phyloP scores from a whole-genome alignment of 2,888 invertebrate species.

The Pteria penguin region DNA sequence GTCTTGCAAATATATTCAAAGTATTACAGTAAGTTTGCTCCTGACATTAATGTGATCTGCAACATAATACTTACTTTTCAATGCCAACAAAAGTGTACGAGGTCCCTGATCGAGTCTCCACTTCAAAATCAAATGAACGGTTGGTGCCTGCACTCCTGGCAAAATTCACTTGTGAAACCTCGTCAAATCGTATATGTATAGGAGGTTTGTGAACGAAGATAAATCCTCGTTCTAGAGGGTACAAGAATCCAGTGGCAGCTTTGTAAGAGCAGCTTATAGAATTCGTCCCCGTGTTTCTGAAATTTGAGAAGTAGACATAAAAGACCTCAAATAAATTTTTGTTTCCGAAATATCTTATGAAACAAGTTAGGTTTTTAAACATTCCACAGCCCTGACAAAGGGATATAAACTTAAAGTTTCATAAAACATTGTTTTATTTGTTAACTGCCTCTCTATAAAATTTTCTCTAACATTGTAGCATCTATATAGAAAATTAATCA shows the following conservation, averaged over 20 bases:
- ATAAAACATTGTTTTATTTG: too few relatives aligned
- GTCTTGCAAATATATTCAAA: too few relatives aligned
- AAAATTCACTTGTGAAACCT: slow-evolving; percentile 95
- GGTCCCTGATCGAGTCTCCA: slow-evolving; percentile 91
- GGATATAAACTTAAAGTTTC: too few relatives aligned
- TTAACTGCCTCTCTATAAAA: too few relatives aligned
- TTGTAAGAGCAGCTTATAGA: slow-evolving; percentile 98
- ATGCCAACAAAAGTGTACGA: slow-evolving; percentile 97
- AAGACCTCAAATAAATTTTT: too few relatives aligned
- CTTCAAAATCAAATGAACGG: slow-evolving; percentile 82
- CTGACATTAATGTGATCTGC: background rate
- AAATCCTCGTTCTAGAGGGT: slow-evolving; percentile 98
- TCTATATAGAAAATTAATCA: too few relatives aligned
- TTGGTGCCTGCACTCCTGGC: slow-evolving; percentile 93
- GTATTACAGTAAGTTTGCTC: too few relatives aligned
- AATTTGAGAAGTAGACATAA: too few relatives aligned
- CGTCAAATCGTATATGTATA: slow-evolving; percentile 97
- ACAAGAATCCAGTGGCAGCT: slow-evolving; percentile 97
- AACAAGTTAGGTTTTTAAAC: too few relatives aligned
- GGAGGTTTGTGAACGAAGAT: slow-evolving; percentile 99
- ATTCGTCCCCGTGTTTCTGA: slow-evolving; percentile 89
- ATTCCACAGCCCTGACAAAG: too few relatives aligned
- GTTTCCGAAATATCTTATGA: too few relatives aligned
- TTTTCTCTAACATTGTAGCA: too few relatives aligned
- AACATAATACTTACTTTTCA: slow-evolving; percentile 86